These are phyloP conservation scores for Tachystola acroxantha DNA, from an alignment of 2,888 invertebrate genomes.

Conservation along the genomic window DNA sequence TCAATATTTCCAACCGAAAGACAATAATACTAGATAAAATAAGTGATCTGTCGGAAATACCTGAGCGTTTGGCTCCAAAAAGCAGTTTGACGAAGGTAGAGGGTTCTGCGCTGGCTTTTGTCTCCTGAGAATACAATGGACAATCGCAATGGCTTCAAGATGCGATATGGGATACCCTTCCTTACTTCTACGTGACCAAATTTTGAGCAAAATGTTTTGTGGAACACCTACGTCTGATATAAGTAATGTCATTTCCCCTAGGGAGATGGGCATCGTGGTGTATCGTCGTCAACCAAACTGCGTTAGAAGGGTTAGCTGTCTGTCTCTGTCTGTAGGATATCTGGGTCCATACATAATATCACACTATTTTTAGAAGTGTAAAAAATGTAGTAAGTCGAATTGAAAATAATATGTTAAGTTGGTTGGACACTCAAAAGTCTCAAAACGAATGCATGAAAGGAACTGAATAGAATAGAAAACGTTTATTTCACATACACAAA, in stretches of 20 bases:
- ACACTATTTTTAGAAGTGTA: no score
- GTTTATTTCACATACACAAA: no score
- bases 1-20: slow-evolving; percentile 5
- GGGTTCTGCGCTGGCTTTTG: slow-evolving; percentile 66
- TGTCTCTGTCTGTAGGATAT: no score
- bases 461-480: no score
- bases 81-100: slow-evolving; percentile 70
- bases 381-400: no score
- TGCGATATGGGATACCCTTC: slow-evolving; percentile 68
- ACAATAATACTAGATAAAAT: slow-evolving; percentile 22
- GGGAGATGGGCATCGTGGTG: slow-evolving; percentile 35
- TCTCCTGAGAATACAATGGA: slow-evolving; percentile 73
- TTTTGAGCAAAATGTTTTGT: slow-evolving; percentile 69
- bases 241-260: slow-evolving; percentile 63
- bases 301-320: background rate
- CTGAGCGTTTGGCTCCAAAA: slow-evolving; percentile 60
- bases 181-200: slow-evolving; percentile 68
- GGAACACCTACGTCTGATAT: slow-evolving; percentile 54
- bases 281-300: slow-evolving; percentile 21
- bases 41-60: slow-evolving; percentile 54
- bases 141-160: slow-evolving; percentile 68
- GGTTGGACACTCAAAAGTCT: no score
- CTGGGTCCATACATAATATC: no score
- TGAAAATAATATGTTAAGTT: no score
- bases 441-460: no score